Percentiles rank a stretch among this genome's conserved stretches.
These are phyloP conservation scores for Apostichopus japonicus DNA, from an alignment of 35 echinoderm and acorn worm species.

Conservation along the genomic window DNA sequence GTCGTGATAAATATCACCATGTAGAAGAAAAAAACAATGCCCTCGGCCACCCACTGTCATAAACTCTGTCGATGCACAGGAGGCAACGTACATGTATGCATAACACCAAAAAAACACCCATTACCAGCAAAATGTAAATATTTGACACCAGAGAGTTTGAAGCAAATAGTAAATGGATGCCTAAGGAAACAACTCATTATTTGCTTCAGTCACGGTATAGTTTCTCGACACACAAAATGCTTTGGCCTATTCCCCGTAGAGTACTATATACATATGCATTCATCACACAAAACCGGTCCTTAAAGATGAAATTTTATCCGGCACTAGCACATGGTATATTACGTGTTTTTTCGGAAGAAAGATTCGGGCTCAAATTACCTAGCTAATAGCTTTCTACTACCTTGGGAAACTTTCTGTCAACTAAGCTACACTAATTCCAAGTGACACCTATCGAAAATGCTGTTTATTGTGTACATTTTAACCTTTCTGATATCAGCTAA, in stretches of 20 bases:
- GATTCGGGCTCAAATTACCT: constrained; percentile 27
- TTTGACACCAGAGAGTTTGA: too few relatives aligned
- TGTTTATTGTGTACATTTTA: not conserved
- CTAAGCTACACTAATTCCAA: constrained; percentile 5
- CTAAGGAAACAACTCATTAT: not conserved
- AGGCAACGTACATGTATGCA: too few relatives aligned
- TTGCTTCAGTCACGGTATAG: not conserved
- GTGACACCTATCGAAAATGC: not conserved
- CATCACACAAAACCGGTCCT: not conserved
- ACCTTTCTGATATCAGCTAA: not conserved
- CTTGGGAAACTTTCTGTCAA: constrained; percentile 37
- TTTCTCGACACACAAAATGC: not conserved
- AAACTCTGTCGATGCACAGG: too few relatives aligned
- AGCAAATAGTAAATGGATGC: not conserved
- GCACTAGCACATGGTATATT: not conserved
- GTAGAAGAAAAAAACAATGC: too few relatives aligned
- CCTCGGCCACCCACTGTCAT: too few relatives aligned
- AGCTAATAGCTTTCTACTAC: constrained; percentile 34
- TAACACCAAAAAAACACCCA: too few relatives aligned
- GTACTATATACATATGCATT: not conserved
- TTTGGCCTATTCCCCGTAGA: not conserved
- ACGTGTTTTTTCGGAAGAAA: not conserved
- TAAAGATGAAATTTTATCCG: not conserved
- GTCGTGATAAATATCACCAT: too few relatives aligned
- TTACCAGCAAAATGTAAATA: too few relatives aligned